These are phyloP conservation scores for Edolisoma coerulescens DNA, from an alignment of 2,113 vertebrate genomes.

Conservation along the genomic window DNA sequence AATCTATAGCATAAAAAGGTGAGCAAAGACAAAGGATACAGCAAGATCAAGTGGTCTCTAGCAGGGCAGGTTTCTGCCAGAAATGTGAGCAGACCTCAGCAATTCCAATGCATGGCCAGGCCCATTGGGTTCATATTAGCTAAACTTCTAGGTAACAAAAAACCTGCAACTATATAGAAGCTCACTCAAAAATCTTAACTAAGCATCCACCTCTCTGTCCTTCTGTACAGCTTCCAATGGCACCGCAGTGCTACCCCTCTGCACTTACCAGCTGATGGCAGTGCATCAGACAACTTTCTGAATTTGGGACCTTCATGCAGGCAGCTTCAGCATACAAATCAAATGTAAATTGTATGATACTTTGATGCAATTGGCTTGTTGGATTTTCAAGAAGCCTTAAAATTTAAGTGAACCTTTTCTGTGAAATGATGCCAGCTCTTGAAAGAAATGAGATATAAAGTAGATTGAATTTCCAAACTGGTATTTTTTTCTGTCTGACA, in stretches of 20 bases:
- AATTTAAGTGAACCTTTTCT: not conserved
- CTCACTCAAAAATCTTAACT: not conserved
- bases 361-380: not conserved
- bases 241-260: not conserved
- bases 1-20: not conserved
- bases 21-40: not conserved
- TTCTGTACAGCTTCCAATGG: not conserved
- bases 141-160: not conserved
- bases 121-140: not conserved
- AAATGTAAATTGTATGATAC: not conserved
- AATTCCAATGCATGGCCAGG: not conserved
- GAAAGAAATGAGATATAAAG: not conserved
- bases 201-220: not conserved
- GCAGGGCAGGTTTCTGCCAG: not conserved
- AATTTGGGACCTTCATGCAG: not conserved
- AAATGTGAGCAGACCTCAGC: not conserved
- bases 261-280: not conserved
- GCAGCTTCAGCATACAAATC: not conserved
- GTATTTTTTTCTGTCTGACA: not conserved
- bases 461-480: not conserved
- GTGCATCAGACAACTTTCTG: not conserved
- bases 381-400: not conserved
- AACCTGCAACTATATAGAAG: not conserved
- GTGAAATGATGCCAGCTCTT: not conserved
- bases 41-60: not conserved